phyloP scores from a whole-genome alignment of 2,113 vertebrate genomes.

The Passer domesticus region DNA sequence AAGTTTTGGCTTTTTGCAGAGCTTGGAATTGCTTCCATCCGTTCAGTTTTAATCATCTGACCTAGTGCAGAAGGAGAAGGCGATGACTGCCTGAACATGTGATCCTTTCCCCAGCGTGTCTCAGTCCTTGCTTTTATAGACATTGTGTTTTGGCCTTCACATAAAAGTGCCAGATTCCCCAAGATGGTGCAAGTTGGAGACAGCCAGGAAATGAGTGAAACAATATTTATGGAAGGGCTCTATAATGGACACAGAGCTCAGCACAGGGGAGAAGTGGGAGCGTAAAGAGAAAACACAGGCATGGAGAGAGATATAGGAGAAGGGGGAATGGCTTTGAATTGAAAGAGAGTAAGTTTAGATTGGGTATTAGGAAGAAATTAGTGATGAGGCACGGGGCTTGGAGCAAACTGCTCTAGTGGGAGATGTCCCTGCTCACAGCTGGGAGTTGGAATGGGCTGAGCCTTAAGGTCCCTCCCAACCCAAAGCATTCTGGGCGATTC shows the following conservation, averaged over 20 bases:
- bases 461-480: background rate
- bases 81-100: background rate
- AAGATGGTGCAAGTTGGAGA: background rate
- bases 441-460: background rate
- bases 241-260: background rate
- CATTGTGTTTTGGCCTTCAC: background rate
- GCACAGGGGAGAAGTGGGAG: background rate
- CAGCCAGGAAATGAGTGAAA: background rate
- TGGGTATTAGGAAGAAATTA: background rate
- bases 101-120: background rate
- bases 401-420: background rate
- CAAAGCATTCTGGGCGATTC: rapidly evolving
- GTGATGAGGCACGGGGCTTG: background rate
- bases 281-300: background rate
- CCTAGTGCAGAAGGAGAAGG: background rate
- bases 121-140: background rate
- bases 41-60: background rate
- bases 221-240: background rate
- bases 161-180: background rate
- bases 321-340: background rate
- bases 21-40: background rate
- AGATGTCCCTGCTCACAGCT: background rate
- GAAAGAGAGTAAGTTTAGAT: background rate
- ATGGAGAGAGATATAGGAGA: background rate
- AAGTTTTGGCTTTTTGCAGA: background rate